Evolutionary conservation across 2,797 vertebrate genomes (phyloP), one percentile per base, ranked within the genome.

Genomic region (Cynodonichthys magdalenae): DNA sequence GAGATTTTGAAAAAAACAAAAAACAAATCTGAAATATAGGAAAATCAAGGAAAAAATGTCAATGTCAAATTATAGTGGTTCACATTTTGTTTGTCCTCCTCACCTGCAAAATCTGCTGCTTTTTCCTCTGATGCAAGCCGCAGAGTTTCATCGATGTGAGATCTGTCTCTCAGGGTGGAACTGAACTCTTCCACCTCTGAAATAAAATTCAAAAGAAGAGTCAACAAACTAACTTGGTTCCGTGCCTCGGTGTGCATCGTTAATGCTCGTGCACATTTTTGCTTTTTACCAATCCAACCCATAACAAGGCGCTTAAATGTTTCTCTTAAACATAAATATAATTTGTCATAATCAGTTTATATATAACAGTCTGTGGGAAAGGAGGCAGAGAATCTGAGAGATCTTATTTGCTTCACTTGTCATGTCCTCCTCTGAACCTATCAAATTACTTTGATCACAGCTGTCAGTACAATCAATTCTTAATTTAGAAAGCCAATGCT

Each of bases 141-240:
- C 77, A 99, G 90, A 3, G 97, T 99, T 81, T 88, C 94, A n/a
- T 98, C 98, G 1, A 99, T 95, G 90, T 99, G 98, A 83, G 95
- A 94, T 77, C 94, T 95, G 90, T 99, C 97, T 3, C 98, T 93
- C 82, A 94, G 81, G 60, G 79, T 83, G 0, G 90, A 80, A 41
- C 80, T 89, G 66, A 89, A 68, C 52, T 94, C 95, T 2, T 90
- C 95, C 2, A 95, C 95, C 76, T 95, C 96, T 95, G 90, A 6
- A 76, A 79, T 88, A 78, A 61, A 49, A 81, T 9, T 6, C 4
- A n/a, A 11, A 34, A 48, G n/a, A 20, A 34, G 79, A 31, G 69
- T 28, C 0, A 44, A 28, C n/a, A 59, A 39, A 14, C 36, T 63
- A 49, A 49, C 34, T 0, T 20, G 4, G 7, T 65, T 61, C 2